Percentiles rank a stretch among this genome's conserved stretches.
These are phyloP conservation scores for Echeneis naucrates DNA, from an alignment of 2,797 vertebrate species.

Conservation along the genomic window DNA sequence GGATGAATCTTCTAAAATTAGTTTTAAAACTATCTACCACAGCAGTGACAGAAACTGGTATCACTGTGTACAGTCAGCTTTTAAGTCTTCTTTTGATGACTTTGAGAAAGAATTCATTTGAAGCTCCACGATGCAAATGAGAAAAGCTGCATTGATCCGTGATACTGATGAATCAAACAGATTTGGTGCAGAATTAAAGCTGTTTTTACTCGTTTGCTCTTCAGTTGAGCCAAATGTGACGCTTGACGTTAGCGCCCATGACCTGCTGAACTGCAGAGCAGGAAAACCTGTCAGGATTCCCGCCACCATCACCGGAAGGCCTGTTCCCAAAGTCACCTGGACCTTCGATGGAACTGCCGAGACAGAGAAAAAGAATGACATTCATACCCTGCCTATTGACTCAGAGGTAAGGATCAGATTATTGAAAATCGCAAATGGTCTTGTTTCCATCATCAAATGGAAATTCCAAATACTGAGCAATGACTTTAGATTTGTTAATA, in stretches of 20 bases:
- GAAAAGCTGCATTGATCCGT: too few relatives aligned
- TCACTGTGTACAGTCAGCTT: too few relatives aligned
- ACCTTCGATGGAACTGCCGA: constrained; percentile 94
- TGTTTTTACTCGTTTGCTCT: constrained; percentile 58
- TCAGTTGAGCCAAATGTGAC: constrained; percentile 90
- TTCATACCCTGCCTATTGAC: constrained; percentile 92
- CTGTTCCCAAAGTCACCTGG: constrained; percentile 94
- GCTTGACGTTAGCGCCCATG: constrained; percentile 89
- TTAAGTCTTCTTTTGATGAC: too few relatives aligned
- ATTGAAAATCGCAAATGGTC: not conserved
- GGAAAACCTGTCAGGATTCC: constrained; percentile 91
- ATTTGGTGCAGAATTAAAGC: not conserved
- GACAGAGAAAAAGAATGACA: constrained; percentile 91
- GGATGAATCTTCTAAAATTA: too few relatives aligned
- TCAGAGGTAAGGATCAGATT: constrained; percentile 86
- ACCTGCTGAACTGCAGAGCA: constrained; percentile 90
- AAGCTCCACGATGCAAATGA: too few relatives aligned
- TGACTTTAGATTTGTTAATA: too few relatives aligned
- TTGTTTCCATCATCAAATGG: not conserved
- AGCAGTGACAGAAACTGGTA: too few relatives aligned
- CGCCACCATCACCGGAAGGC: constrained; percentile 90
- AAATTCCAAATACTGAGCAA: too few relatives aligned
- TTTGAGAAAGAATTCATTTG: too few relatives aligned
- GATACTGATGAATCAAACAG: not conserved
- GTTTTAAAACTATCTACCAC: too few relatives aligned